Conservation (phyloP, 2,888 invertebrate species). For the Cheilosia vulpina region DNA sequence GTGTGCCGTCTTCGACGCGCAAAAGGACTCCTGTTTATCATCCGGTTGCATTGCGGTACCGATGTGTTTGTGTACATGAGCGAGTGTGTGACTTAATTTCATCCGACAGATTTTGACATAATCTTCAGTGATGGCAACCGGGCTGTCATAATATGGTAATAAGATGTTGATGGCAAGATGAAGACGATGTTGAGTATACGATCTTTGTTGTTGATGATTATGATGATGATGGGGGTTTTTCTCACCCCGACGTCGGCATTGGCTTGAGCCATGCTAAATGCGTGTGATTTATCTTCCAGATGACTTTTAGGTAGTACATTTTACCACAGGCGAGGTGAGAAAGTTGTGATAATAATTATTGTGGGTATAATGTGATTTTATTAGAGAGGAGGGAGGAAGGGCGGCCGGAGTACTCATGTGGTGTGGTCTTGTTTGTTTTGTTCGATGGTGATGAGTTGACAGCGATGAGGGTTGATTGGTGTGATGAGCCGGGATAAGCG, state of each 20-base stretch:
- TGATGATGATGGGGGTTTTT: constrained; percentile 52
- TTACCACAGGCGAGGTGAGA: constrained; percentile 56
- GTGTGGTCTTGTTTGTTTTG: constrained; percentile 31
- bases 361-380: constrained; percentile 56
- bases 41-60: constrained; percentile 48
- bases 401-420: neutral
- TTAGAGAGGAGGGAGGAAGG: constrained; percentile 11
- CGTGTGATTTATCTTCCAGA: constrained; percentile 62
- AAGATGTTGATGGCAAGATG: constrained; percentile 71
- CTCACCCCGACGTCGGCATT: neutral
- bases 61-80: constrained; percentile 4
- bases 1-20: constrained; percentile 27
- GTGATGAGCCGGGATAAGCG: constrained; percentile 33
- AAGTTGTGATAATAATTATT: constrained; percentile 67
- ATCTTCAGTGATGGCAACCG: constrained; percentile 67
- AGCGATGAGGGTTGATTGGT: constrained; percentile 50
- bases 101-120: constrained; percentile 72
- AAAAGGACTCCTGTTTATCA: constrained; percentile 47
- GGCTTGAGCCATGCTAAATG: constrained; percentile 47
- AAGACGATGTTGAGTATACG: constrained; percentile 65
- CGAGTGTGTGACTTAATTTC: constrained; percentile 65
- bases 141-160: constrained; percentile 69
- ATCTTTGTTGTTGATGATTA: constrained; percentile 53
- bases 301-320: constrained; percentile 52
- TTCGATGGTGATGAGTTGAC: constrained; percentile 37